Base-by-base conservation (phyloP, 2,888 invertebrate genomes). In the Lepas anatifera region DNA sequence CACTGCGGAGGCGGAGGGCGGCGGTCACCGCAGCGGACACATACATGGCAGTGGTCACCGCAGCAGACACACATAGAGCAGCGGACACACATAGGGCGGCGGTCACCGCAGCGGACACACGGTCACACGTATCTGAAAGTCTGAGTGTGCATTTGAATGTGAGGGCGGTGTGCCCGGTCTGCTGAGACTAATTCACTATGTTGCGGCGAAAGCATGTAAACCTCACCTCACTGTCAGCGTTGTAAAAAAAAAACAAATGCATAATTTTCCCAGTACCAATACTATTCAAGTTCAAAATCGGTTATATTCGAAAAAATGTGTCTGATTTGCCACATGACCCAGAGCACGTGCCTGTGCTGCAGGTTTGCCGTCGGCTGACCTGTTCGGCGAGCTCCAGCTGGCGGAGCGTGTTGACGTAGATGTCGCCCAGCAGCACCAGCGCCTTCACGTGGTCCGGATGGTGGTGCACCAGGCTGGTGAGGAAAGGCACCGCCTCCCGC, bases 391-490 rank as follows among this genome's bases (percentile, higher is more conserved):
- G 92, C 79, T 94, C 92, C 77, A 95, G 81, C 80, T 97, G 94
- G 78, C 95, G 95, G 77, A 95, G 89, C 75, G 91, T 90, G 80
- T 96, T 97, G 74, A 97, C 94, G 81, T 95, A 95, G 77, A 97
- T 94, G 79, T 97, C 96, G 18, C 96, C 96, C 22, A 96, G 83
- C 43, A 97, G 83, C 75, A 97, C 95, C 73, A 95, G 83, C 48
- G 95, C 96, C 81, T 97, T 97, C 18, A 92, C 88, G 79, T 97
- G 96, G 79, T 94, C 91, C 0, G 95, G 92, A 82, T 96, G 92
- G 77, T 91, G 88, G 75, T 90, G 85, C 71, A 96, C 90, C 22
- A 97, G 84, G 78, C 94, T 94, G 78, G 92, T 92, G 25, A 97
- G 82, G 79, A 92, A 94, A 0, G 95, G 94, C 13, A 94, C 91